phyloP scores from a whole-genome alignment of 1,140 invertebrate species.

The Hyles vespertilio region DNA sequence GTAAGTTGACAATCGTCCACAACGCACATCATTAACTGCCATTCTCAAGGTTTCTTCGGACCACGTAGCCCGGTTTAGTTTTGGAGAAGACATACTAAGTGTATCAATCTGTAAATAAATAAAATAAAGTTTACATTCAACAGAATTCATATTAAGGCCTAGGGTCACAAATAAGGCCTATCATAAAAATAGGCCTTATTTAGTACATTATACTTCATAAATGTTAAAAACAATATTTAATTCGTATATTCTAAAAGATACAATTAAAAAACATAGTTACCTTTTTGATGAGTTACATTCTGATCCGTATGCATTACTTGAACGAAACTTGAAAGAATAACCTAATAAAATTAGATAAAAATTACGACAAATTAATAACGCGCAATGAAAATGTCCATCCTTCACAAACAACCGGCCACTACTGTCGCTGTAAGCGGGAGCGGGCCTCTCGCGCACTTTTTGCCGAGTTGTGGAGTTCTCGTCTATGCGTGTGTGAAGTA shows the following conservation, averaged over 20 bases:
- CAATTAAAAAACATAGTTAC: neutral
- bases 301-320: neutral
- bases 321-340: neutral
- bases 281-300: too few relatives aligned
- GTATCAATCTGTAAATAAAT: neutral
- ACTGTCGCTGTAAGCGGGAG: neutral
- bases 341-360: neutral
- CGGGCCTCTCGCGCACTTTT: neutral
- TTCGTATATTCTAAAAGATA: neutral
- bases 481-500: neutral
- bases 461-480: neutral
- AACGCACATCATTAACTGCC: neutral
- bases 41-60: neutral
- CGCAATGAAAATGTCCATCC: neutral
- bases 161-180: slow-evolving; percentile 4
- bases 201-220: neutral
- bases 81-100: neutral
- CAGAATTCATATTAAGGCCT: neutral
- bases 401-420: neutral
- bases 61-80: neutral
- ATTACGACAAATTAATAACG: neutral
- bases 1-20: neutral
- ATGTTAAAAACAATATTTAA: neutral
- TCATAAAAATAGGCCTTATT: slow-evolving; percentile 1
- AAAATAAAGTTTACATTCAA: neutral